Conservation (phyloP, 2,888 invertebrate species). For the Tachina grossa region DNA sequence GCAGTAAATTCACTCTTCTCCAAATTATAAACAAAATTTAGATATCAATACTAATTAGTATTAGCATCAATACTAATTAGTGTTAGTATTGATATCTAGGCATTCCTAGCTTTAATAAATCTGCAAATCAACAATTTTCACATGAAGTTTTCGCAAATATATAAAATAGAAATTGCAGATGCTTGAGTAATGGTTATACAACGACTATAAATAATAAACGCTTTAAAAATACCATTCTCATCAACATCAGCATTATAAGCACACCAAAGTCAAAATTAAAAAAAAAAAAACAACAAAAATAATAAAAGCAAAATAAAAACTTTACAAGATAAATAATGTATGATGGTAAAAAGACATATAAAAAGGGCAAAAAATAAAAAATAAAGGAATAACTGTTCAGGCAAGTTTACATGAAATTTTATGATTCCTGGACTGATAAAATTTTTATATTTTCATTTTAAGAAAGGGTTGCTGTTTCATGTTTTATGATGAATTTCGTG, state of each 20-base stretch:
- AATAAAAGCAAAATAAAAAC: slow-evolving; percentile 8
- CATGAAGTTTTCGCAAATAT: too few species aligned
- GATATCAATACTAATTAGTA: too few species aligned
- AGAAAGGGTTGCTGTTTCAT: slow-evolving; percentile 18
- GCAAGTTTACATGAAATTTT: slow-evolving; percentile 29
- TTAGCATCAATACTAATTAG: too few species aligned
- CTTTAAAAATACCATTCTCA: slow-evolving; percentile 13
- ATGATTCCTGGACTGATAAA: slow-evolving; percentile 4
- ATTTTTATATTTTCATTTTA: neutral
- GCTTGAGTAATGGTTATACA: too few species aligned
- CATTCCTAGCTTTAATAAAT: too few species aligned
- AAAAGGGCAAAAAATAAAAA: neutral
- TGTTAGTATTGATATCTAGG: too few species aligned
- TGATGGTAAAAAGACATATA: neutral
- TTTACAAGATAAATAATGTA: slow-evolving; percentile 28
- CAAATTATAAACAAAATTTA: too few species aligned
- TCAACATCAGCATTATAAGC: neutral
- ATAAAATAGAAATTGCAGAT: too few species aligned
- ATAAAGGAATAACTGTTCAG: slow-evolving; percentile 6
- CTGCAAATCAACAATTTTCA: too few species aligned
- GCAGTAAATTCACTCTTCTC: too few species aligned
- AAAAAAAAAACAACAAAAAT: neutral
- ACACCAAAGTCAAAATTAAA: slow-evolving; percentile 1
- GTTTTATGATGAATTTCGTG: slow-evolving; percentile 39
- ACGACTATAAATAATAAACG: neutral